These are phyloP conservation scores for Ornithorhynchus anatinus DNA, from an alignment of 2,113 vertebrate genomes.

Conservation along the genomic window DNA sequence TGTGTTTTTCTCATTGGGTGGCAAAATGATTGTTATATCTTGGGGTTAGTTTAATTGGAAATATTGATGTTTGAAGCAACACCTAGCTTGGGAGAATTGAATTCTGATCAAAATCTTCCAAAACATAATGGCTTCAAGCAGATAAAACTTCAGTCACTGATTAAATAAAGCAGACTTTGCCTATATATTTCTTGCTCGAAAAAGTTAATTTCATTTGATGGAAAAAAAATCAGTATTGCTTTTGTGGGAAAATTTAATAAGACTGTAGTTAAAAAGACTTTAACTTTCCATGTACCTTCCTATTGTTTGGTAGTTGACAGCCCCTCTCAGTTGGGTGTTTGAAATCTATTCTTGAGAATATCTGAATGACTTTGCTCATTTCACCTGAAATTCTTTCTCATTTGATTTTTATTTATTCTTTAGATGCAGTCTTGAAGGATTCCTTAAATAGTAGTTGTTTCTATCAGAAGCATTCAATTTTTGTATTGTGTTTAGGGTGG, in stretches of 20 bases:
- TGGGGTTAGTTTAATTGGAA: constrained; percentile 62
- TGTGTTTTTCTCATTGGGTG: constrained; percentile 65
- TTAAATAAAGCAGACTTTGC: constrained; percentile 35
- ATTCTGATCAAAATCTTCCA: constrained; percentile 52
- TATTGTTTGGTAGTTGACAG: no score
- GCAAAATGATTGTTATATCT: constrained; percentile 52
- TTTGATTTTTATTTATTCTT: neutral
- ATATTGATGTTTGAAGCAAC: constrained; percentile 65
- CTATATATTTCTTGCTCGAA: constrained; percentile 9
- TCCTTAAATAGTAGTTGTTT: neutral
- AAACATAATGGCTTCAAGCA: constrained; percentile 37
- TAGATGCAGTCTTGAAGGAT: neutral
- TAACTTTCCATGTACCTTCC: no score
- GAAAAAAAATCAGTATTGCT: neutral
- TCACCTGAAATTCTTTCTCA: neutral
- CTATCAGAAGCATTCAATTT: neutral
- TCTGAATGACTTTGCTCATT: neutral
- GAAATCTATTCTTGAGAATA: neutral
- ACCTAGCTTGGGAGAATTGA: constrained; percentile 52
- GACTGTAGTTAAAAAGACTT: no score
- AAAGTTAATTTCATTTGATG: constrained; percentile 22
- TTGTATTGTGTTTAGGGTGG: neutral
- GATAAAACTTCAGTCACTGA: constrained; percentile 41
- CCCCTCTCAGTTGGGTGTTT: neutral
- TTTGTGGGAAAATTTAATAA: no score